These are phyloP conservation scores for Casuarius casuarius DNA, from an alignment of 2,113 vertebrate genomes.

Conservation along the genomic window DNA sequence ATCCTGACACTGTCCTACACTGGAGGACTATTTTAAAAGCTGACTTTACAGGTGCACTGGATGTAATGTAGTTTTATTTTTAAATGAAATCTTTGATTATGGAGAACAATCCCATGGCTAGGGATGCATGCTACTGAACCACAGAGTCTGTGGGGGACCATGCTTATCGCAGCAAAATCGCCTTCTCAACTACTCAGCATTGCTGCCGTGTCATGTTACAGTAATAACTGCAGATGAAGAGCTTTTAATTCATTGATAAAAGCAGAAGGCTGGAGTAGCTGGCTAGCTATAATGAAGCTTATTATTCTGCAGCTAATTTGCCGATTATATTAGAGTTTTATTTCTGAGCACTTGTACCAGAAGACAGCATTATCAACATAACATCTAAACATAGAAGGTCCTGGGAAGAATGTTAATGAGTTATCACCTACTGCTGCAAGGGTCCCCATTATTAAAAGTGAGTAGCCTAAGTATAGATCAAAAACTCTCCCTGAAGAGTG, in stretches of 20 bases:
- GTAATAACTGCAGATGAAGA: constrained; percentile 71
- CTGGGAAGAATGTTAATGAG: constrained; percentile 61
- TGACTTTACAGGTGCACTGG: constrained; percentile 15
- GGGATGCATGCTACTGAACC: neutral
- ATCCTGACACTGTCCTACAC: constrained; percentile 10
- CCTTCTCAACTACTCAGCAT: constrained; percentile 43
- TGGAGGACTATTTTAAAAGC: constrained; percentile 28
- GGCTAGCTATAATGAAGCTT: constrained; percentile 72
- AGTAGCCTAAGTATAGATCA: constrained; percentile 42
- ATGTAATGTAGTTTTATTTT: constrained; percentile 16
- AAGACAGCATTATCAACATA: constrained; percentile 53
- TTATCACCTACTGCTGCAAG: constrained; percentile 34
- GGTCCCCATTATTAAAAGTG: constrained; percentile 36
- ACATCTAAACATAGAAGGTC: constrained; percentile 46
- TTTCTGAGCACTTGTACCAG: constrained; percentile 62
- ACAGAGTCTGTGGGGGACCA: constrained; percentile 39
- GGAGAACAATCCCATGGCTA: constrained; percentile 4
- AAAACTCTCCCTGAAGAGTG: constrained; percentile 45
- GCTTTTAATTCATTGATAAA: constrained; percentile 75
- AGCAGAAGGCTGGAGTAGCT: constrained; percentile 68
- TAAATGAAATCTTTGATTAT: constrained; percentile 66
- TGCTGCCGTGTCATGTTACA: constrained; percentile 63
- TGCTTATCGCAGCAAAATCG: constrained; percentile 42
- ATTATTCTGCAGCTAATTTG: constrained; percentile 73
- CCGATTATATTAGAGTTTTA: constrained; percentile 64